Conservation (phyloP, 2,797 vertebrate genomes). For the Leuciscus waleckii region DNA sequence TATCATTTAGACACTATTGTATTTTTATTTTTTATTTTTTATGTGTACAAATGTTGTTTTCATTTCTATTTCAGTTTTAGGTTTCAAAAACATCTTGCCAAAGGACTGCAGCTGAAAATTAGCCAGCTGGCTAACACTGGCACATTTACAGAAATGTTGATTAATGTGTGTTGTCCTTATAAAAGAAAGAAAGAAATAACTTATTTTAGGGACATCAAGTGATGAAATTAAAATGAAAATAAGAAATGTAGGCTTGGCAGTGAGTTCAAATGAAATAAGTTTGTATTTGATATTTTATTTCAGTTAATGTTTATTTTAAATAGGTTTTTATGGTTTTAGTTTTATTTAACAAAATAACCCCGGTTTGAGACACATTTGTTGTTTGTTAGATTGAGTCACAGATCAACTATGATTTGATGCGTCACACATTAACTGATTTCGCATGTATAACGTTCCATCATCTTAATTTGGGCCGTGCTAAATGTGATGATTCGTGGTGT, state of each 20-base stretch:
- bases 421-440: constrained; percentile 26
- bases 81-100: too few species aligned
- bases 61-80: too few species aligned
- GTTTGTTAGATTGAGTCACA: constrained; percentile 10
- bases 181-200: too few species aligned
- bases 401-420: neutral
- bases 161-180: too few species aligned
- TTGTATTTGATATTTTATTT: neutral
- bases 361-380: neutral
- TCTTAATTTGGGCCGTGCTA: neutral
- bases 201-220: too few species aligned
- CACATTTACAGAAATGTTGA: too few species aligned
- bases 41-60: too few species aligned
- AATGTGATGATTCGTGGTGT: neutral
- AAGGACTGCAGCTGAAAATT: too few species aligned
- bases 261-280: neutral
- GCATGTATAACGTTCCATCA: neutral
- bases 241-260: neutral
- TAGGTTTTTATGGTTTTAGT: neutral
- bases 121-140: too few species aligned
- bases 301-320: neutral
- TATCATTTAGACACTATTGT: too few species aligned
- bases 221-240: neutral
- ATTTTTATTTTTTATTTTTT: too few species aligned
- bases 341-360: neutral